Base-by-base conservation (phyloP, 1,140 invertebrate species). In the Dendroctonus valens region DNA sequence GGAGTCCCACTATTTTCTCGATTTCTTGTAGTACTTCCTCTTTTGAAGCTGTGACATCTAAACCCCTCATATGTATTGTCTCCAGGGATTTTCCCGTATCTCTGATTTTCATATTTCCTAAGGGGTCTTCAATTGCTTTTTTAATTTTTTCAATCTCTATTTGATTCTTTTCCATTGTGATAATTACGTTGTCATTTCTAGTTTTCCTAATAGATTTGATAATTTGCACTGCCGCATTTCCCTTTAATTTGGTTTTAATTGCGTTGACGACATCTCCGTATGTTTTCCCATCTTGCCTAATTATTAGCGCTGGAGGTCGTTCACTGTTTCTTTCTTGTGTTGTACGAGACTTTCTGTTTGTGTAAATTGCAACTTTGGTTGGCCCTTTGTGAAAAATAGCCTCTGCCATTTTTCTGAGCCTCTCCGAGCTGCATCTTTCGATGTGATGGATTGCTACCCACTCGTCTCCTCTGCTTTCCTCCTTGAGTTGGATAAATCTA, bases 331-430 rank as follows among this genome's bases (percentile, higher is more conserved):
- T 14, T n/a, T 41, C 12, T 37, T 48, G 26, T 26, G 26, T 26
- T 26, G 26, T 26, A 26, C 26, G 26, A 26, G 26, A 26, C 3
- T 26, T 26, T 26, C n/a, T 59, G 5, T 38, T 15, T 9, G 53
- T 58, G 55, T 58, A 65, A 50, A 59, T 65, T 7, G 41, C 38
- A 14, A 40, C 8, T n/a, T 58, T 39, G 6, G 37, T 59, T 3
- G 37, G 11, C 8, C 51, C 38, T 8, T 58, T 40, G 12, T 65
- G 42, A 12, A 65, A 65, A 8, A 58, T 39, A 5, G 11, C n/a
- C 46, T 64, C 61, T 5, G 38, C 14, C 37, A 65, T 65, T 59
- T 65, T 65, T 40, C 63, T 50, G 38, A 59, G 41, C 8, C 5
- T 39, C 14, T 46, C 44, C 5, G 41, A 38, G 11, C 14, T 57